These are phyloP conservation scores for Micronycteris hirsuta DNA, from an alignment of 2,113 vertebrate species.

Conservation along the genomic window DNA sequence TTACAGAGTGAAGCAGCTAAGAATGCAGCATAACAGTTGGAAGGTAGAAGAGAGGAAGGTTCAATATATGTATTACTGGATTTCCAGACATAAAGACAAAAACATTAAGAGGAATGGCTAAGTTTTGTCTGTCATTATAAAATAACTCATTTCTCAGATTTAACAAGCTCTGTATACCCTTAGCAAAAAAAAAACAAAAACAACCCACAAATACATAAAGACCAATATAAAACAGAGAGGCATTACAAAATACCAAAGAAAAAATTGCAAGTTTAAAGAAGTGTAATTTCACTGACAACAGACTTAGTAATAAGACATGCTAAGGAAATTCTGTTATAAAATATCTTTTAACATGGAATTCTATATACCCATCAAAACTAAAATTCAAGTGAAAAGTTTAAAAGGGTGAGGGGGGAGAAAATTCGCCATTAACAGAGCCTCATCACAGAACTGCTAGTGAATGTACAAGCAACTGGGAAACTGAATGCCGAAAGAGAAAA, in stretches of 20 bases:
- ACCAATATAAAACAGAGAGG: background rate
- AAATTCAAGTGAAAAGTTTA: background rate
- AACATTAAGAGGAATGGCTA: background rate
- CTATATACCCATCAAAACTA: background rate
- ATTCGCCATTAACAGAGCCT: background rate
- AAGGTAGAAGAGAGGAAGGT: background rate
- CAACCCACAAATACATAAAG: background rate
- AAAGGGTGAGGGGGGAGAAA: background rate
- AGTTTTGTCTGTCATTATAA: background rate
- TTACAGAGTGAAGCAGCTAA: background rate
- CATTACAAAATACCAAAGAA: background rate
- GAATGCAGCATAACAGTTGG: background rate
- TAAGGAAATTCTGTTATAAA: background rate
- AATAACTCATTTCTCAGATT: background rate
- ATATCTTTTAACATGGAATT: background rate
- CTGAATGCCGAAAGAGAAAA: background rate
- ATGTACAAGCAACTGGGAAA: background rate
- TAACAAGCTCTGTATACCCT: background rate
- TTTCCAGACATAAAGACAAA: background rate
- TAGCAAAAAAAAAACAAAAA: background rate
- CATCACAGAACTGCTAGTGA: background rate
- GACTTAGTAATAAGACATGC: background rate
- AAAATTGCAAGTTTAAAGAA: background rate
- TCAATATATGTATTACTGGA: background rate
- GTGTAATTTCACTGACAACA: background rate